Conservation (phyloP, 2,797 vertebrate species). For the Kryptolebias ocellatus region DNA sequence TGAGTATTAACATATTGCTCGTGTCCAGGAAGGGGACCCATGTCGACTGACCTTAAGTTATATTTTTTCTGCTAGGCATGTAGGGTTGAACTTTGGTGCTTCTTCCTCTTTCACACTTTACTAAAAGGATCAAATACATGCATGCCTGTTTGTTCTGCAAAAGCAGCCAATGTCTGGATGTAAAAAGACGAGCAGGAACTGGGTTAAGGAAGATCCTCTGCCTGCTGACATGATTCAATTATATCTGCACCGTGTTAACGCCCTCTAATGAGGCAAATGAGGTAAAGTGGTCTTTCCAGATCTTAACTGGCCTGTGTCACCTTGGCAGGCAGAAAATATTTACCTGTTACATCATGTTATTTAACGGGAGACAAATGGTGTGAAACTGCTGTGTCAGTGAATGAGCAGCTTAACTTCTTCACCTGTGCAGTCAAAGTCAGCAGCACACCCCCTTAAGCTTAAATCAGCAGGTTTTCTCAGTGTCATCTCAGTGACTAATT, state of each 20-base stretch:
- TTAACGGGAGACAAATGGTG: constrained; percentile 33
- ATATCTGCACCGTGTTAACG: constrained; percentile 26
- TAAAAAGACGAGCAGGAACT: constrained; percentile 19
- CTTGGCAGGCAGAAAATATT: constrained; percentile 17
- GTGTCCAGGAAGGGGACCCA: constrained; percentile 23
- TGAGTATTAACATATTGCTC: constrained; percentile 7
- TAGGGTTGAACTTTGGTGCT: constrained; percentile 58
- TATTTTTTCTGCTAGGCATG: constrained; percentile 70
- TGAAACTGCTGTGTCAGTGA: constrained; percentile 27
- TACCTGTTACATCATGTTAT: constrained; percentile 24
- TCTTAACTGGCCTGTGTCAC: constrained; percentile 47
- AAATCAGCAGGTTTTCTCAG: neutral
- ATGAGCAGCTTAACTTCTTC: constrained; percentile 1
- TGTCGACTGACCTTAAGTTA: constrained; percentile 54
- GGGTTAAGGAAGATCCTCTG: constrained; percentile 36
- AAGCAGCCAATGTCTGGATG: constrained; percentile 56
- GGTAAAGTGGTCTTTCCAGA: constrained; percentile 33
- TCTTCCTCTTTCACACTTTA: constrained; percentile 75
- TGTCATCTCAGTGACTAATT: constrained; percentile 4
- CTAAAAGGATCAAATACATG: constrained; percentile 62
- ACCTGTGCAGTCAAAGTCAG: constrained; percentile 20
- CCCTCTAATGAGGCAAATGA: constrained; percentile 27
- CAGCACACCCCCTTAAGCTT: neutral
- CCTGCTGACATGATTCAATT: constrained; percentile 24
- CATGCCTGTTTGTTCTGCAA: constrained; percentile 61